Evolutionary conservation across 2,113 vertebrate species (phyloP).

Genomic region (Macaca nemestrina): DNA sequence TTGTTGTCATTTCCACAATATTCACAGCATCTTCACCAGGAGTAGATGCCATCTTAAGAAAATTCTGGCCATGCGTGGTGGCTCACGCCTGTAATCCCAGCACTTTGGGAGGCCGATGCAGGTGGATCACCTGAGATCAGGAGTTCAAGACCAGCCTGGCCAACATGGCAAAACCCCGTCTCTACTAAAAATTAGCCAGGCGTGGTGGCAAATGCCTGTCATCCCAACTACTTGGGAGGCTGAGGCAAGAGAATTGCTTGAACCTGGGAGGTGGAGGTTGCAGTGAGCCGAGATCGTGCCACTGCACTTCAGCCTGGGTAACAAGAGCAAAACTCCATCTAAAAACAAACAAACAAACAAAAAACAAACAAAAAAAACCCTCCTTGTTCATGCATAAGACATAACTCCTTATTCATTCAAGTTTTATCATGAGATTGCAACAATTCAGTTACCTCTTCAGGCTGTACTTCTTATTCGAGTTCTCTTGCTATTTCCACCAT

Average conservation of each 20-base stretch:
- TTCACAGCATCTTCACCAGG: background rate
- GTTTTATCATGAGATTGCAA: background rate
- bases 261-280: too few relatives aligned
- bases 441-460: background rate
- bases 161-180: background rate
- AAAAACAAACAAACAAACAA: too few relatives aligned
- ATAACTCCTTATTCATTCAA: background rate
- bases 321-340: too few relatives aligned
- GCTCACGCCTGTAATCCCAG: background rate
- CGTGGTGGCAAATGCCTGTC: too few relatives aligned
- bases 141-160: background rate
- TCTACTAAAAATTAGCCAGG: too few relatives aligned
- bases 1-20: background rate
- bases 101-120: background rate
- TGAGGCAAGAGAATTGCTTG: too few relatives aligned
- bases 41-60: background rate
- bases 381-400: background rate
- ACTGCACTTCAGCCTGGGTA: too few relatives aligned
- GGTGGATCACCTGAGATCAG: background rate
- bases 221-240: too few relatives aligned
- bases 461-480: background rate
- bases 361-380: background rate
- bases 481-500: background rate
- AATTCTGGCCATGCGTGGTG: fast-evolving
- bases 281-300: too few relatives aligned